Base-by-base conservation (phyloP, 2,113 vertebrate species). In the Eurypyga helias region DNA sequence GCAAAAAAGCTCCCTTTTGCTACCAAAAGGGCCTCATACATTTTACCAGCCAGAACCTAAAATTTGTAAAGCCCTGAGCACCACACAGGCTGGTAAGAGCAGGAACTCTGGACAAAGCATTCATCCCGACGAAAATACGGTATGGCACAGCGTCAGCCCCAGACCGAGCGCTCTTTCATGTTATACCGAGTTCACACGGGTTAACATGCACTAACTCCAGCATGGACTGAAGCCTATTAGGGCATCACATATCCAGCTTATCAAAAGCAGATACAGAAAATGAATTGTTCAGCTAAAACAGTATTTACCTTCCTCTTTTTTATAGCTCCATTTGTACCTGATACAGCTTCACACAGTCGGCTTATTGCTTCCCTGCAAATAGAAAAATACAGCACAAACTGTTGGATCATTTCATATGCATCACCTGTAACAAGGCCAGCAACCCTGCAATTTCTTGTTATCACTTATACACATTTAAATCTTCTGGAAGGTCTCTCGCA, bases 311-410 rank as follows among this genome's bases (percentile, higher is more conserved):
- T 99, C 91, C 98, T 96, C 84, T 97, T 98, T 96, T 98, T 99
- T 93, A 97, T 77, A 89, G 98, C 97, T 97, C 98, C 98, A 28
- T 98, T 99, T 90, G 97, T 97, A 89, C 98, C 97, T 10, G 97
- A 98, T 15, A 98, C 98, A 95, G 98, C 98, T 95, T 99, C 98
- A 97, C 99, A 99, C 85, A 99, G 98, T 43, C 98, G 98, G 92
- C 98, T 99, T 98, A 99, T 99, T 94, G 99, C 99, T 98, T 99
- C 99, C 97, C 99, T 99, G 97, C 52, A 94, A 97, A 95, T 13
- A 83, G 83, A 86, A 85, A 77, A 72, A 92, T 19, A 98, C 94
- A 94, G 93, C 90, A 86, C 26, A 96, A 61, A 77, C 64, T 18
- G 29, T 71, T 87, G 94, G 96, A 92, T 89, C 88, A 72, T 81